Percentiles rank a stretch among this genome's conserved stretches.
Conservation (phyloP, 1,140 invertebrate species). For the Zaprionus taronus region DNA sequence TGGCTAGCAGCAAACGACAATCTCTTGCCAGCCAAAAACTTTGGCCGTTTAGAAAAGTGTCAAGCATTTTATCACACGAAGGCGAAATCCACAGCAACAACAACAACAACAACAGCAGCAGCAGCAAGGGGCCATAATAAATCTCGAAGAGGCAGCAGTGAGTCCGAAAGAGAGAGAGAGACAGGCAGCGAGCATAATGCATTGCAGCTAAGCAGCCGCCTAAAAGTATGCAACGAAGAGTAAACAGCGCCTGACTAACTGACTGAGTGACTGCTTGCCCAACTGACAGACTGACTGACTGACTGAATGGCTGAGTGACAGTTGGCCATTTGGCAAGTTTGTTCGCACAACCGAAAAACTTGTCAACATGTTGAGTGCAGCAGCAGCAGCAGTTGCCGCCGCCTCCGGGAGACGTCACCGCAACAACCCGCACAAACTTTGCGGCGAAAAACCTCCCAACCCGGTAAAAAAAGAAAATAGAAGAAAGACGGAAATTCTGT, state of each 20-base stretch:
- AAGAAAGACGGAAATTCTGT: conserved; percentile 19
- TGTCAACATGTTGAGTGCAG: conserved; percentile 80
- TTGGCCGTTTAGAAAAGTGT: conserved; percentile 81
- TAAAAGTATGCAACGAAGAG: conserved; percentile 67
- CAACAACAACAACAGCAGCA: conserved; percentile 17
- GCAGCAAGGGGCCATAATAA: conserved; percentile 56
- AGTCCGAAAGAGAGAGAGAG: neutral
- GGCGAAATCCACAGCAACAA: conserved; percentile 55
- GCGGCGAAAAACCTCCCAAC: conserved; percentile 17
- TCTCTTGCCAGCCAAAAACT: conserved; percentile 79
- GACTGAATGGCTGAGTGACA: conserved; percentile 45
- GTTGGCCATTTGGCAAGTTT: conserved; percentile 58
- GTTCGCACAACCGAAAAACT: conserved; percentile 57
- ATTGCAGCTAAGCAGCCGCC: conserved; percentile 68
- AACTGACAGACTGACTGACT: conserved; percentile 8
- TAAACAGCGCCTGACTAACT: conserved; percentile 43
- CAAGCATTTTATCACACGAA: conserved; percentile 79
- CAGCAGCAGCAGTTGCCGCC: conserved; percentile 49
- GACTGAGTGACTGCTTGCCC: conserved; percentile 9
- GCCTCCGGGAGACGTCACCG: conserved; percentile 7
- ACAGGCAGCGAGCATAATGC: conserved; percentile 43
- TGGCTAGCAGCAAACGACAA: conserved; percentile 39
- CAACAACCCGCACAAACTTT: conserved; percentile 43
- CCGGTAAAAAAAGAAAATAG: conserved; percentile 10
- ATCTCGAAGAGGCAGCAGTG: conserved; percentile 53